Evolutionary conservation across 2,797 vertebrate species (phyloP).

Genomic region (Pelobates cultripes): DNA sequence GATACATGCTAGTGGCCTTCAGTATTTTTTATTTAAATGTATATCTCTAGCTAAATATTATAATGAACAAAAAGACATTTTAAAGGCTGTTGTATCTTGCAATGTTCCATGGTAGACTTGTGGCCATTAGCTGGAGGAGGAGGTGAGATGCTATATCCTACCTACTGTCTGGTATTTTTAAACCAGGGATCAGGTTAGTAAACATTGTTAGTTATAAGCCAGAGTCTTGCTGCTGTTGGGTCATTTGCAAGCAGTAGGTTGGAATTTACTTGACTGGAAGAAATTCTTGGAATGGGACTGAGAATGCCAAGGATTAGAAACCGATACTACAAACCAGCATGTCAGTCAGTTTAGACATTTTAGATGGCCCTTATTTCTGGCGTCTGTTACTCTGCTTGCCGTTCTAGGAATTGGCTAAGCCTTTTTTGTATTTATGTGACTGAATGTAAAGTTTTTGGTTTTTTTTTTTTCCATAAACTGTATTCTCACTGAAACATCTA

Average conservation of each 20-base stretch:
- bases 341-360: not conserved
- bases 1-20: no score
- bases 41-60: no score
- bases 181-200: slow-evolving; percentile 6
- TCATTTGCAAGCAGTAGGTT: not conserved
- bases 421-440: no score
- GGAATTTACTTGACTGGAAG: not conserved
- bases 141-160: no score
- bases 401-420: no score
- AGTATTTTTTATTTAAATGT: no score
- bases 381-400: not conserved
- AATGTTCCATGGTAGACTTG: no score
- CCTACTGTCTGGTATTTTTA: not conserved
- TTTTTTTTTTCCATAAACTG: no score
- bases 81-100: slow-evolving; percentile 11
- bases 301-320: not conserved
- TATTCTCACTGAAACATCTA: no score
- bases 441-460: no score
- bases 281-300: not conserved
- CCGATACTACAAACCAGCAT: not conserved
- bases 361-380: not conserved
- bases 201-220: slow-evolving; percentile 14
- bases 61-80: no score
- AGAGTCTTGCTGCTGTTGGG: slow-evolving; percentile 6
- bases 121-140: no score